Percentiles rank a stretch among this genome's conserved stretches.
phyloP scores from a whole-genome alignment of 2,888 invertebrate species.

The Epirrita christyi region DNA sequence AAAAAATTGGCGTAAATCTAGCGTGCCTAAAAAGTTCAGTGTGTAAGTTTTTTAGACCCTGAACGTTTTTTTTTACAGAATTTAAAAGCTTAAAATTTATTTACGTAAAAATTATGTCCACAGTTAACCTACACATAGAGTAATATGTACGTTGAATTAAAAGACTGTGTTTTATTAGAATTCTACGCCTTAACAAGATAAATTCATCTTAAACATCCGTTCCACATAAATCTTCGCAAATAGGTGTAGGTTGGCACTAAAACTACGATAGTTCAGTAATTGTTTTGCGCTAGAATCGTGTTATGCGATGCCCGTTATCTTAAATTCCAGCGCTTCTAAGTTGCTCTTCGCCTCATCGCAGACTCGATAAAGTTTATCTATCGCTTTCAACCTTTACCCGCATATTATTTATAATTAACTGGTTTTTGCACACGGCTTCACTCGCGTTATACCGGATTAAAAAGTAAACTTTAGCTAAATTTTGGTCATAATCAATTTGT shows the following conservation, averaged over 20 bases:
- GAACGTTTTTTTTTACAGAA: too few relatives aligned
- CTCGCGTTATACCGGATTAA: too few relatives aligned
- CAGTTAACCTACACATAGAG: too few relatives aligned
- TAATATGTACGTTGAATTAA: too few relatives aligned
- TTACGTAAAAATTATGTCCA: too few relatives aligned
- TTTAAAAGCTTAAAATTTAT: too few relatives aligned
- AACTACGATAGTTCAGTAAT: conserved; percentile 35
- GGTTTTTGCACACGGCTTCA: too few relatives aligned
- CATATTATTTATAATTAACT: conserved; percentile 31
- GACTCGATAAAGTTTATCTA: conserved; percentile 11
- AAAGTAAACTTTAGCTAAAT: too few relatives aligned
- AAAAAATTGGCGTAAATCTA: too few relatives aligned
- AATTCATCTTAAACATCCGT: neutral
- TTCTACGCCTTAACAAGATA: too few relatives aligned
- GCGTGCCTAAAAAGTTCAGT: neutral
- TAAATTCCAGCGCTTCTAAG: conserved; percentile 41
- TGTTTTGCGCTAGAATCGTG: conserved; percentile 48
- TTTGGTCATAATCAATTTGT: too few relatives aligned
- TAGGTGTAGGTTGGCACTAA: conserved; percentile 6
- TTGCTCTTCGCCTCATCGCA: conserved; percentile 22
- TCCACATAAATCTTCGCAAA: conserved; percentile 8
- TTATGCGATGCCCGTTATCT: conserved; percentile 44
- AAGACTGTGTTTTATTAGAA: too few relatives aligned
- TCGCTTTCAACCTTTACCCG: neutral
- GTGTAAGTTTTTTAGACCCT: neutral